Percentiles rank a stretch among this genome's conserved stretches.
phyloP scores from a whole-genome alignment of 92 coral and sea anemone genomes.

The Meandrina meandrites region DNA sequence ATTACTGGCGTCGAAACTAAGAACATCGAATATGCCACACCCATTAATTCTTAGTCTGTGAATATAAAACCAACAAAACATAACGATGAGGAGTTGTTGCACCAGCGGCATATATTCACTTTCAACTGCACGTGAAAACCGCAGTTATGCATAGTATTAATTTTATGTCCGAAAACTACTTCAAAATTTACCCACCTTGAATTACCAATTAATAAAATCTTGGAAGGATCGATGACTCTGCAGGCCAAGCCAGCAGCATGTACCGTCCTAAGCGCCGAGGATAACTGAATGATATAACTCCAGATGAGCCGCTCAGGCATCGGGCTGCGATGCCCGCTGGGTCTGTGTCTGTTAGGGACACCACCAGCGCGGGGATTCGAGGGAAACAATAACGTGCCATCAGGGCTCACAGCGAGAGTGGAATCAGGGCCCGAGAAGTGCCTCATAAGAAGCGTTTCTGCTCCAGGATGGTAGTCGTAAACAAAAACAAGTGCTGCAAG shows the following conservation, averaged over 20 bases:
- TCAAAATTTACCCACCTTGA: conserved; percentile 65
- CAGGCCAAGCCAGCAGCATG: conserved; percentile 95
- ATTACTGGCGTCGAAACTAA: conserved; percentile 92
- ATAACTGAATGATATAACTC: conserved; percentile 96
- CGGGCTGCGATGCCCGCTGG: conserved; percentile 81
- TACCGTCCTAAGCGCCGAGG: conserved; percentile 92
- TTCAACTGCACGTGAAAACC: too few species aligned
- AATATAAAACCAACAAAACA: neutral
- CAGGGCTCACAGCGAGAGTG: conserved; percentile 77
- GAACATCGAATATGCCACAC: conserved; percentile 96
- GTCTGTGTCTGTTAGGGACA: conserved; percentile 56
- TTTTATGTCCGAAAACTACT: too few species aligned
- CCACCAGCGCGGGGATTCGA: conserved; percentile 77
- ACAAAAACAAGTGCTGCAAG: conserved; percentile 86
- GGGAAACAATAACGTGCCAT: conserved; percentile 81
- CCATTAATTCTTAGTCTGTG: conserved; percentile 94
- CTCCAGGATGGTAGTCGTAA: conserved; percentile 97
- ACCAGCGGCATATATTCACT: too few species aligned
- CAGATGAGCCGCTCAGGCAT: conserved; percentile 99
- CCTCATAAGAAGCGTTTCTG: conserved; percentile 85
- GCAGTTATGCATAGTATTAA: too few species aligned
- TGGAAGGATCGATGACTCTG: conserved; percentile 97
- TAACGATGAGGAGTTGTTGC: neutral
- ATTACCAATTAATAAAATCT: conserved; percentile 92
- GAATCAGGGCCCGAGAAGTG: conserved; percentile 94